Evolutionary conservation across 2,113 vertebrate species (phyloP), one percentile per base, ranked within the genome.

Genomic region (Sceloporus undulatus): DNA sequence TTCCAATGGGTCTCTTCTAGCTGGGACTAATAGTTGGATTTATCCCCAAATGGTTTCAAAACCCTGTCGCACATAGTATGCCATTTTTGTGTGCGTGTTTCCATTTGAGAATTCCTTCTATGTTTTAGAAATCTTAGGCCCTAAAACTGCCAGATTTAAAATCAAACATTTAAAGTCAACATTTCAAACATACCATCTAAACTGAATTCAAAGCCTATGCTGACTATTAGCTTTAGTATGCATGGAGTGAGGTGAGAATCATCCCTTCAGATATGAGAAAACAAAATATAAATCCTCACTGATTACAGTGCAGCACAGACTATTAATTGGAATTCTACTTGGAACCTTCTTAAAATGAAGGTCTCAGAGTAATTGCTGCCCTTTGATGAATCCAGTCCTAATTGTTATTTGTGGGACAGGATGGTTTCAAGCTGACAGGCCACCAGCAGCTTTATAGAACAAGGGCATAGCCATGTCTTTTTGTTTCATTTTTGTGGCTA

Each of bases 341-440:
- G 21, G 27, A 83, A 82, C 14, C 52, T 62, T 48, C n/a, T 40
- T 5, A 52, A 23, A 77, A 34, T 40, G 62, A 77, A 84, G 42
- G 56, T 52, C 86, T 88, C n/a, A 66, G 34, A 82, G 74, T 82
- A 77, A 82, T 54, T 82, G 79, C 59, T 52, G 40, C 52, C 85
- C 27, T 88, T 88, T 82, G 86, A 88, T 82, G 56, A 52, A 68
- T 76, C 56, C 40, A 75, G 38, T 65, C 79, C 21, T 86, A 77
- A 78, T 23, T 82, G 73, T 88, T 88, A 88, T 76, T 42, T 77
- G 68, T 77, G 59, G n/a, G 23, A 70, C 54, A 23, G 73, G 59
- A 68, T 77, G 40, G 7, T 40, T 71, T 88, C 56, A 77, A 54
- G 73, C 56, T 82, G 75, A 66, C 42, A 88, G 42, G 74, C 59